phyloP scores from a whole-genome alignment of 2,797 vertebrate species.

The Myoxocephalus aenaeus region DNA sequence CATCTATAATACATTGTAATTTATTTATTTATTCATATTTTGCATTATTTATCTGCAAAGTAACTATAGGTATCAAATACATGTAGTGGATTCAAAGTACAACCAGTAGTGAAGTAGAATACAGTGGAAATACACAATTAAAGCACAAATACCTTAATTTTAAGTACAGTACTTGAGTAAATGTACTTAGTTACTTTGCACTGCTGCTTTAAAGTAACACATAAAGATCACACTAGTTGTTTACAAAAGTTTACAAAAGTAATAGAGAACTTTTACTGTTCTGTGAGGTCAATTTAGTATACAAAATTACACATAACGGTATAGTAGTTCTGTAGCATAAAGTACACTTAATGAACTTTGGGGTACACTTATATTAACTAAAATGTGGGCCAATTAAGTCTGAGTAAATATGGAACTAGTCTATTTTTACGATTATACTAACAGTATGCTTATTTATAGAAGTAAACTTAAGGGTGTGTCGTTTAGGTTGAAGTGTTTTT shows the following conservation, averaged over 20 bases:
- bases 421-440: too few species aligned
- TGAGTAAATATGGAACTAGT: not conserved
- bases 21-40: not conserved
- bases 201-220: not conserved
- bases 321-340: too few species aligned
- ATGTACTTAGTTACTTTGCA: not conserved
- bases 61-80: not conserved
- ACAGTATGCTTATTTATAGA: not conserved
- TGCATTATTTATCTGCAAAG: too few species aligned
- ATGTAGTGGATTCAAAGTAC: not conserved
- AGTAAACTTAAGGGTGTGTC: not conserved
- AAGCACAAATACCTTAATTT: not conserved
- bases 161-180: not conserved
- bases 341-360: not conserved
- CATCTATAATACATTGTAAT: not conserved
- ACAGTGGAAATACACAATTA: not conserved
- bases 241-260: not conserved
- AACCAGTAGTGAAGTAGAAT: not conserved
- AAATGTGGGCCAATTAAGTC: not conserved
- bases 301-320: too few species aligned
- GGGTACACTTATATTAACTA: not conserved
- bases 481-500: not conserved
- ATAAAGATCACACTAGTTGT: not conserved
- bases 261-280: not conserved
- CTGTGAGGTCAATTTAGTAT: not conserved